phyloP scores from a whole-genome alignment of 1,140 invertebrate species.

The Pomacea maculata region DNA sequence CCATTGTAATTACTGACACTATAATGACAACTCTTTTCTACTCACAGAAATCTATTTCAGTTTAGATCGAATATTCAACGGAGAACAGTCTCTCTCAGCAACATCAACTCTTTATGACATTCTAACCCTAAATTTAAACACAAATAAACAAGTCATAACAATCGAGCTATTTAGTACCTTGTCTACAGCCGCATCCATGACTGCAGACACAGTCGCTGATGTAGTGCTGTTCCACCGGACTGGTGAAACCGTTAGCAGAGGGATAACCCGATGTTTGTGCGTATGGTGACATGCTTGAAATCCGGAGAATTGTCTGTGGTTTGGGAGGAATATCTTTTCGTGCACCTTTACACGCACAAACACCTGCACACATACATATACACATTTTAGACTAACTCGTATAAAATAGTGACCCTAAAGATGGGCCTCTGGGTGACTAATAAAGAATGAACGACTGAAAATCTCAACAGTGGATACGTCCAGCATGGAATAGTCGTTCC shows the following conservation, averaged over 20 bases:
- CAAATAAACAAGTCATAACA: background rate
- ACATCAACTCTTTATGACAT: background rate
- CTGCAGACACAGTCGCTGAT: slow-evolving; percentile 10
- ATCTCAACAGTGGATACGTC: too few species aligned
- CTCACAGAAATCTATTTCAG: too few species aligned
- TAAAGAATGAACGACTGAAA: too few species aligned
- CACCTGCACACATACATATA: background rate
- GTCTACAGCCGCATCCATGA: slow-evolving; percentile 17
- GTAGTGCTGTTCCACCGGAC: slow-evolving; percentile 13
- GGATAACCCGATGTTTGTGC: background rate
- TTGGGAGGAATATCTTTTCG: background rate
- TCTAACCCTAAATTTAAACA: background rate
- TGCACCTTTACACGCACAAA: background rate
- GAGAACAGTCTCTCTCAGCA: background rate
- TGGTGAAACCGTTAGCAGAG: slow-evolving; percentile 3
- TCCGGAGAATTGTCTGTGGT: slow-evolving; percentile 4
- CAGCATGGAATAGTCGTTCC: too few species aligned
- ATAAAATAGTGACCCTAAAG: too few species aligned
- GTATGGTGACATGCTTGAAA: background rate
- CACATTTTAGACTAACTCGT: too few species aligned
- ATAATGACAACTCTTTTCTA: too few species aligned
- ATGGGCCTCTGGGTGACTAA: too few species aligned
- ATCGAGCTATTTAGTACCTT: slow-evolving; percentile 1
- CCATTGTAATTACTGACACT: too few species aligned
- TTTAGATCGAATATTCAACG: too few species aligned